Evolutionary conservation across 64 coral and sea anemone species (phyloP).

Genomic region (Stichodactyla mertensii): DNA sequence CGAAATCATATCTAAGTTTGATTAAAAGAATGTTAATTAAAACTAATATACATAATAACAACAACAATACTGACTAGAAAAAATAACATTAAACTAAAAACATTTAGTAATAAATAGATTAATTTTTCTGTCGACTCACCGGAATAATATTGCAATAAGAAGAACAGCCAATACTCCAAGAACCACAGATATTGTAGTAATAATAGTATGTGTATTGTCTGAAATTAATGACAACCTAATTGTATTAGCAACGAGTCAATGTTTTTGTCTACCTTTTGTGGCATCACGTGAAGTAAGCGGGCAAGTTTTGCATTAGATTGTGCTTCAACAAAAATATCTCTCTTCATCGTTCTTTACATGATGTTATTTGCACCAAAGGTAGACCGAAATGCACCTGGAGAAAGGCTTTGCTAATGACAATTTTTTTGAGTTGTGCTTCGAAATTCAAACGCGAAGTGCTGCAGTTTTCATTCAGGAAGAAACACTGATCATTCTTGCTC

Average conservation of each 20-base stretch:
- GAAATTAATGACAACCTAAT: not conserved
- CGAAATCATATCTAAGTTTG: no score
- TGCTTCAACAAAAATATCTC: no score
- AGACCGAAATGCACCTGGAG: not conserved
- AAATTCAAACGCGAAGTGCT: no score
- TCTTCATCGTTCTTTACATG: no score
- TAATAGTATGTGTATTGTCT: constrained; percentile 24
- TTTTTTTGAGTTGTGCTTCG: no score
- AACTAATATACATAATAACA: not conserved
- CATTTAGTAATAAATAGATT: not conserved
- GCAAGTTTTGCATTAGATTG: no score
- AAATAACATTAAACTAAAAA: not conserved
- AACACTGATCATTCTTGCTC: no score
- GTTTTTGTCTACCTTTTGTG: no score
- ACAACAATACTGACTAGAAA: not conserved
- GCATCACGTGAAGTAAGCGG: no score
- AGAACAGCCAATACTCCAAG: constrained; percentile 61
- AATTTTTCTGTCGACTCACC: constrained; percentile 19
- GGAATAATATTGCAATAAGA: constrained; percentile 46
- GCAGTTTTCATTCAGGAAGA: no score
- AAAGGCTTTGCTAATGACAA: not conserved
- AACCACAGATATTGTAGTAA: constrained; percentile 56
- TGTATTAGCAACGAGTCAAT: not conserved
- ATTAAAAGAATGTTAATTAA: no score
- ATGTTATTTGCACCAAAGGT: no score